These are phyloP conservation scores for Otus scops DNA, from an alignment of 2,797 vertebrate genomes.

Conservation along the genomic window DNA sequence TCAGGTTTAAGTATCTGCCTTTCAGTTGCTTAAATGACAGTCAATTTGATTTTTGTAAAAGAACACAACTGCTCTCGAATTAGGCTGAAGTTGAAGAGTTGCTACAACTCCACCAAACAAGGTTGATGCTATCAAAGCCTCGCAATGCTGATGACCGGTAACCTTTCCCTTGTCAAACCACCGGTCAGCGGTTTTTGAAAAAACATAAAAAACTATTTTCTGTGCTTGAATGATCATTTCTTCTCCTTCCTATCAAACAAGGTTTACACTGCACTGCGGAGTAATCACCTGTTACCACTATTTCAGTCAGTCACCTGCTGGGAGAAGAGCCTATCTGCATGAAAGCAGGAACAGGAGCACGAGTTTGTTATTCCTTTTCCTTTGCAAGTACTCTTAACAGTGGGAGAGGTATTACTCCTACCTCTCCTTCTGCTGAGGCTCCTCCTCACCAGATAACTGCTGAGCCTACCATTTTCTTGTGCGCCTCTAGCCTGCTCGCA, in stretches of 20 bases:
- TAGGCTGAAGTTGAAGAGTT: background rate
- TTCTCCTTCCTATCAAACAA: background rate
- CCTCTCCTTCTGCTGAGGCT: background rate
- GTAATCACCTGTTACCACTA: background rate
- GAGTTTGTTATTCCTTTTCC: background rate
- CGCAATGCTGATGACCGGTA: accelerated
- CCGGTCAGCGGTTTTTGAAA: background rate
- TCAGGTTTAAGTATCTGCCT: conserved; percentile 22
- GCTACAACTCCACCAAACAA: background rate
- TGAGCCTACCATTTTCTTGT: background rate
- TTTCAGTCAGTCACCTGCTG: background rate
- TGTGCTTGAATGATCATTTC: background rate
- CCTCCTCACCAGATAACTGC: background rate
- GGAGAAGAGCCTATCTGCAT: background rate
- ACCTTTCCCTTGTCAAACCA: background rate
- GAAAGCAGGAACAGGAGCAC: background rate
- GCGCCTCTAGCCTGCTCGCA: accelerated
- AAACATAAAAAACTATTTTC: background rate
- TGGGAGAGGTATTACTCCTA: background rate
- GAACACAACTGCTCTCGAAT: background rate
- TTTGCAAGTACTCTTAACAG: background rate
- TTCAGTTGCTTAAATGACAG: conserved; percentile 31
- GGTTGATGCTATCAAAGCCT: accelerated
- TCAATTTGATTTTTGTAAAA: background rate
- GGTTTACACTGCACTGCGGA: background rate